phyloP scores from a whole-genome alignment of 53 echinoderm and acorn worm genomes.

The Holothuria leucospilota region DNA sequence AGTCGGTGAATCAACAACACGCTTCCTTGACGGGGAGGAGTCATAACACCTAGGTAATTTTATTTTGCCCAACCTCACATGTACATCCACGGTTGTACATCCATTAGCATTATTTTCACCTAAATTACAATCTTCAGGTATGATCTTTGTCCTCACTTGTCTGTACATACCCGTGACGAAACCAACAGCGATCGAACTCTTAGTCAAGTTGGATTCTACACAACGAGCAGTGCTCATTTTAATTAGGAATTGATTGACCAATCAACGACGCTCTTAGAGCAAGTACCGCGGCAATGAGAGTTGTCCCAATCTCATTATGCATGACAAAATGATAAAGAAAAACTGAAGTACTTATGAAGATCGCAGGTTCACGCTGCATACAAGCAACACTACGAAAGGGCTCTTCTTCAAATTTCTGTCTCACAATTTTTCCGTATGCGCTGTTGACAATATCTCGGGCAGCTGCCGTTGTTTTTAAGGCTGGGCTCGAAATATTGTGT shows the following conservation, averaged over 20 bases:
- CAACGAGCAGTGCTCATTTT: slow-evolving; percentile 29
- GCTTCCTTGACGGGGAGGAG: too few relatives aligned
- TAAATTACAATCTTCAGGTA: not conserved
- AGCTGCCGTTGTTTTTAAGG: slow-evolving; percentile 27
- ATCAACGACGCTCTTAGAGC: slow-evolving; percentile 5
- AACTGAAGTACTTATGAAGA: slow-evolving; percentile 19
- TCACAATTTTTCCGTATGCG: slow-evolving; percentile 18
- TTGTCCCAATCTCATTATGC: slow-evolving; percentile 25
- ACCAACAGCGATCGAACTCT: too few relatives aligned
- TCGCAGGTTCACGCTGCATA: slow-evolving; percentile 13
- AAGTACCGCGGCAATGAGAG: not conserved
- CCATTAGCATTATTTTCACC: slow-evolving; percentile 29
- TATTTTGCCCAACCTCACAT: too few relatives aligned
- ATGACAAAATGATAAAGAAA: slow-evolving; percentile 8
- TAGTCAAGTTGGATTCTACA: too few relatives aligned
- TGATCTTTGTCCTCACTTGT: not conserved
- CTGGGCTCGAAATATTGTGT: slow-evolving; percentile 42
- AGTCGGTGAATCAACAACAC: too few relatives aligned
- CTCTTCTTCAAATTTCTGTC: not conserved
- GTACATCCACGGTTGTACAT: not conserved
- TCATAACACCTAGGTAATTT: too few relatives aligned
- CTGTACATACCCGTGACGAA: not conserved
- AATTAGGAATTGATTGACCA: slow-evolving; percentile 32
- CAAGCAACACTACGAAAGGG: not conserved
- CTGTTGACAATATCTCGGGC: slow-evolving; percentile 17